Evolutionary conservation across 2,888 invertebrate species (phyloP).

Genomic region (Arrhopalites spinosus): DNA sequence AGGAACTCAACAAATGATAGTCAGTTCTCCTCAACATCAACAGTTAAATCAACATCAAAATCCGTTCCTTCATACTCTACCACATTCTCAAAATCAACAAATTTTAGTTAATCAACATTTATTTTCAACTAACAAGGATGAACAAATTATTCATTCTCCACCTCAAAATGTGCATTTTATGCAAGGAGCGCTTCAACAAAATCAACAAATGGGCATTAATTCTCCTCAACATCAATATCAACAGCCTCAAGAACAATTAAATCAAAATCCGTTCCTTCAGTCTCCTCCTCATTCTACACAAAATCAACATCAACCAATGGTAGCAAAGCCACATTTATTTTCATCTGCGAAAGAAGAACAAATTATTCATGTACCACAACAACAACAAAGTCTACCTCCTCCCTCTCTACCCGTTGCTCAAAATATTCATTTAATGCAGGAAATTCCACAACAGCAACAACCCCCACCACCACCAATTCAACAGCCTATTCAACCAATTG

Average conservation of each 20-base stretch:
- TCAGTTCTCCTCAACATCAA: not conserved
- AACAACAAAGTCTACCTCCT: too few species aligned
- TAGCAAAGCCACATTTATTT: too few species aligned
- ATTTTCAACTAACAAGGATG: not conserved
- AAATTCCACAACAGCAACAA: too few species aligned
- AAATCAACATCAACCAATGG: not conserved
- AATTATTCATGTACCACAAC: too few species aligned
- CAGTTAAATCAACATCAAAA: not conserved
- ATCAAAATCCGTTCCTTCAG: slow-evolving; percentile 11
- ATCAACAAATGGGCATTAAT: not conserved
- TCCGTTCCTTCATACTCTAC: not conserved
- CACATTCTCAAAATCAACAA: not conserved
- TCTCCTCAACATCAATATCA: slow-evolving; percentile 20
- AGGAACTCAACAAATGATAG: slow-evolving; percentile 2
- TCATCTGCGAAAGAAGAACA: too few species aligned
- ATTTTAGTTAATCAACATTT: not conserved
- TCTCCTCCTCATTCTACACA: slow-evolving; percentile 16
- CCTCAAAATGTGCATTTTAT: slow-evolving; percentile 21
- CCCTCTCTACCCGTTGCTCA: too few species aligned
- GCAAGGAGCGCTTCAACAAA: not conserved
- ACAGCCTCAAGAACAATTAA: not conserved
- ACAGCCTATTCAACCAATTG: slow-evolving; percentile 4
- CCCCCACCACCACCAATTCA: too few species aligned
- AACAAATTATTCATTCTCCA: slow-evolving; percentile 1
- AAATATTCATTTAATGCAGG: too few species aligned